Evolutionary conservation across 2,113 vertebrate genomes (phyloP).

Genomic region (Planiliza haematocheilus): DNA sequence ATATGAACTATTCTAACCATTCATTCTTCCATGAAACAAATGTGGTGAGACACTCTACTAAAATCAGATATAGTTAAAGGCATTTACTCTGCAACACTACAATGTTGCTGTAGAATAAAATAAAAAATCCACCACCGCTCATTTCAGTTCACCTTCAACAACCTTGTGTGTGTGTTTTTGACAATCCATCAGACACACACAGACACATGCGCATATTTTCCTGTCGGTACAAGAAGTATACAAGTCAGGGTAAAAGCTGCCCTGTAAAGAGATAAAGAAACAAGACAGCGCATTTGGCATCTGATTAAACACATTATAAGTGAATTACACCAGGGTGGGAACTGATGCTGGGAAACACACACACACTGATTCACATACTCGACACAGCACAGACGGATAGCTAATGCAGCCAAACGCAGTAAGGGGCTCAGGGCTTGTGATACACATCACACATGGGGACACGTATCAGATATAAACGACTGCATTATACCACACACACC

Average conservation of each 20-base stretch:
- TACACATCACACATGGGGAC: conserved; percentile 6
- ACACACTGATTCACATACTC: not conserved
- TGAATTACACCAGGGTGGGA: conserved; percentile 32
- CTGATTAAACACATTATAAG: conserved; percentile 45
- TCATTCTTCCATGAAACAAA: not conserved
- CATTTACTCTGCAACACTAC: not conserved
- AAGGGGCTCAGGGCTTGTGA: conserved; percentile 7
- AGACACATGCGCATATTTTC: not conserved
- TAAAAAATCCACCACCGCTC: conserved; percentile 23
- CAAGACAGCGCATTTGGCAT: conserved; percentile 49
- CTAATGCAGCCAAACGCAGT: conserved; percentile 20
- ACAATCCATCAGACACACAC: no score
- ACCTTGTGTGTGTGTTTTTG: no score
- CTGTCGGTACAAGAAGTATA: not conserved
- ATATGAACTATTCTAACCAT: no score
- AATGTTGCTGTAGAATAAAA: not conserved
- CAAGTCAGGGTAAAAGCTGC: not conserved
- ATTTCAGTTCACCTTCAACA: conserved; percentile 34
- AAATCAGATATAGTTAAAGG: not conserved
- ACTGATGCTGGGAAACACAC: not conserved
- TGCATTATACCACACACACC: not conserved
- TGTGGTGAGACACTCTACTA: not conserved
- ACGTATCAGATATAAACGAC: conserved; percentile 15
- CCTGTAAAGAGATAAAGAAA: conserved; percentile 28
- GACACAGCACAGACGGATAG: not conserved